Evolutionary conservation across 2,113 vertebrate species (phyloP), one percentile per base, ranked within the genome.

Genomic region (Ammodytes dubius): DNA sequence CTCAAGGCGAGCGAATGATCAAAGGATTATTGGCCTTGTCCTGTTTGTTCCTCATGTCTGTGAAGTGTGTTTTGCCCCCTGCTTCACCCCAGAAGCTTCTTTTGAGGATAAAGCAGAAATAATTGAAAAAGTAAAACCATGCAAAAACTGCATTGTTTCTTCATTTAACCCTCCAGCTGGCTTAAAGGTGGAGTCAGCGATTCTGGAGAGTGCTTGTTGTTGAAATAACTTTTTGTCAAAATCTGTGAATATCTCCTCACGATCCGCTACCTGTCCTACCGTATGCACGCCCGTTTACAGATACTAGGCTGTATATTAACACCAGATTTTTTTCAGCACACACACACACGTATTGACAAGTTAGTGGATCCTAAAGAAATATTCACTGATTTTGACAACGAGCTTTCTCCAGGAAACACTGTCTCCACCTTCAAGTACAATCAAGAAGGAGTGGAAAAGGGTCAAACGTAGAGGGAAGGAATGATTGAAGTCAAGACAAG

Each of bases 1-100:
- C 84, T 87, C 39, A 35, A 85, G 85, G 84, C 70, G 3, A 78
- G 37, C 0, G 0, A 59, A 50, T 42, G 76, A 92, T 90, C 79
- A 89, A 85, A 83, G 83, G 83, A 61, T 0, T 40, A 7, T 74
- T 70, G 89, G 79, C 70, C 73, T 75, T 4, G 69, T 39, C 42
- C 39, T 45, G 60, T 52, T 56, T 66, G 17, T 68, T 80, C 50
- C 65, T 70, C 13, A 3, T 56, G 47, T 76, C 53, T 70, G 9
- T 15, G 64, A 82, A 79, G 73, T 70, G 42, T 87, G 78, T 59
- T 65, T 19, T n/a, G 6, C 40, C 53, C 66, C 35, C 65, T 19
- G 63, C 45, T 6, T n/a, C 12, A 52, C 40, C 39, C n/a, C 35
- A 27, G 27, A 27, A 27, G 27, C 27, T 27, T 5, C 3, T 61